These are phyloP conservation scores for Hylia prasina DNA, from an alignment of 2,113 vertebrate genomes.

Conservation along the genomic window DNA sequence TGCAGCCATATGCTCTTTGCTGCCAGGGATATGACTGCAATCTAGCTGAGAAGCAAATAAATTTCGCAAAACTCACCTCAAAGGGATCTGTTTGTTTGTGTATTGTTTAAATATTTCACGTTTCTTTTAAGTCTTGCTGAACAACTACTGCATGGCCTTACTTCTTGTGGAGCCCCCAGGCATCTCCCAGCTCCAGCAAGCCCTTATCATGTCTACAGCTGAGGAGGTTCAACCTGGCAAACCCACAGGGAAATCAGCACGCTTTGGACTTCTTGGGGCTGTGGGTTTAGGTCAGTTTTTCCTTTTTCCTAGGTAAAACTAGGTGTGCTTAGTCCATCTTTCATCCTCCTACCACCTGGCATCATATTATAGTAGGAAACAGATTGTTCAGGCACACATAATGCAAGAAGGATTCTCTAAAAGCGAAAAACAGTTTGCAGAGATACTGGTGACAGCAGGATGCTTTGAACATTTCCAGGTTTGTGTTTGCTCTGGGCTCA, in stretches of 20 bases:
- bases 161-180: not conserved
- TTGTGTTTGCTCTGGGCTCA: not conserved
- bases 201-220: accelerated
- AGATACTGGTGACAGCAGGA: not conserved
- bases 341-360: not conserved
- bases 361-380: not conserved
- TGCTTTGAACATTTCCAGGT: not conserved
- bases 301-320: not conserved
- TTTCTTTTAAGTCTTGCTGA: not conserved
- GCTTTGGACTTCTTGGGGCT: not conserved
- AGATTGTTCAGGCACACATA: not conserved
- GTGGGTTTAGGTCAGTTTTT: not conserved
- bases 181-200: accelerated
- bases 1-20: not conserved
- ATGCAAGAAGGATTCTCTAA: not conserved
- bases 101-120: not conserved
- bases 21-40: not conserved
- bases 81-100: not conserved
- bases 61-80: not conserved
- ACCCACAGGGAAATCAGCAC: not conserved
- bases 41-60: accelerated
- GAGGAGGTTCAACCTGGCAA: not conserved
- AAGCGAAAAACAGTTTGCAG: constrained; percentile 9
- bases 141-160: not conserved
- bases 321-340: not conserved